Conservation (phyloP, 2,888 invertebrate species). For the Troides aeacus region DNA sequence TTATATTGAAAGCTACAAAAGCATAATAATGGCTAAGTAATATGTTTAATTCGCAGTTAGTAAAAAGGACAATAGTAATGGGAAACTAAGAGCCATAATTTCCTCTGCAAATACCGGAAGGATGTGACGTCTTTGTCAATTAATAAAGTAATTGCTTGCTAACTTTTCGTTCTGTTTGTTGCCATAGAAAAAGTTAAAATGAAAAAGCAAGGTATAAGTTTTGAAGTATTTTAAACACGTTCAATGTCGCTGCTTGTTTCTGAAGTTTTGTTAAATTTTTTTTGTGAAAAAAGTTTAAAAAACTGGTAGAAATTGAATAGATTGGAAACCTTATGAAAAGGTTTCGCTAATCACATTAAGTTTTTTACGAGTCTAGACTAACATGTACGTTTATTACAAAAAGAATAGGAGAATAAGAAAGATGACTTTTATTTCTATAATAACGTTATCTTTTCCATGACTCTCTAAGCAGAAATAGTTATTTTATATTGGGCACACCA, state of each 20-base stretch:
- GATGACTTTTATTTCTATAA: too few relatives aligned
- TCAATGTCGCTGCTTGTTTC: constrained; percentile 46
- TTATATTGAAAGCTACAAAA: too few relatives aligned
- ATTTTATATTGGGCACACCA: too few relatives aligned
- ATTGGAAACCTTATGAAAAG: not conserved
- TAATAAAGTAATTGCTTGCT: constrained; percentile 23
- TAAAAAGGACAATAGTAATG: not conserved
- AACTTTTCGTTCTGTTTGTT: constrained; percentile 23
- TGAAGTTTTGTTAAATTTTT: constrained; percentile 58
- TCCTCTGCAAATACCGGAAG: constrained; percentile 4
- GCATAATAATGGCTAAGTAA: not conserved
- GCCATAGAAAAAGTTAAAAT: constrained; percentile 21
- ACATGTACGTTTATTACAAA: too few relatives aligned
- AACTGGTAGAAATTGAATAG: not conserved
- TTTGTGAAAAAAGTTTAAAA: not conserved
- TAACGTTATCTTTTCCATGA: too few relatives aligned
- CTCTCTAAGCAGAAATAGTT: too few relatives aligned
- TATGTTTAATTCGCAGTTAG: not conserved
- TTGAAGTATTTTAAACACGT: constrained; percentile 73
- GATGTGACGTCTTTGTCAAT: constrained; percentile 25
- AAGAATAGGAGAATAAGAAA: too few relatives aligned
- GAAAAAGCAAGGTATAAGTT: constrained; percentile 40
- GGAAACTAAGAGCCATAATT: constrained; percentile 1
- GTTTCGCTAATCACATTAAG: too few relatives aligned
- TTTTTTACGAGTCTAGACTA: too few relatives aligned